Percentiles rank a stretch among this genome's conserved stretches.
Conservation (phyloP, 2,113 vertebrate genomes). For the Scolopax mira region DNA sequence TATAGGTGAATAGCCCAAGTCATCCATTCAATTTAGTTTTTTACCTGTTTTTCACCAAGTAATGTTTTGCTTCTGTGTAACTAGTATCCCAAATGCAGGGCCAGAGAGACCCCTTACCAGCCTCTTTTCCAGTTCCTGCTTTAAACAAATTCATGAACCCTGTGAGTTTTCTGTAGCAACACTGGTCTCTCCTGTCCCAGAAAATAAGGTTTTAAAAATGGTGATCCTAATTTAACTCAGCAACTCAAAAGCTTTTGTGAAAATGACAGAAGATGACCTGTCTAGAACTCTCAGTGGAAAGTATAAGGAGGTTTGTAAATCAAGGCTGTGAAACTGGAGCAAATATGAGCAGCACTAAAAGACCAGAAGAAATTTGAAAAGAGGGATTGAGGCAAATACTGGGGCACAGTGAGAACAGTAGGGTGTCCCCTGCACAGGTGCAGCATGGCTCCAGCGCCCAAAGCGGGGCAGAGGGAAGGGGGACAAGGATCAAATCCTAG, state of each 20-base stretch:
- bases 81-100: not conserved
- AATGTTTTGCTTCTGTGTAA: not conserved
- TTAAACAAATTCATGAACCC: not conserved
- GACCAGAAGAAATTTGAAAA: not conserved
- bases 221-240: slow-evolving; percentile 57
- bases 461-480: not conserved
- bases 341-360: not conserved
- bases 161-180: slow-evolving; percentile 1
- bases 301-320: slow-evolving; percentile 61
- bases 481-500: not conserved
- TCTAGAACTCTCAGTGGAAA: slow-evolving; percentile 42
- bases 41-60: not conserved
- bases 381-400: not conserved
- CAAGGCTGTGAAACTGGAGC: slow-evolving; percentile 55
- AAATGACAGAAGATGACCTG: slow-evolving; percentile 24
- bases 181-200: slow-evolving; percentile 20
- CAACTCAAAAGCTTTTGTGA: slow-evolving; percentile 48
- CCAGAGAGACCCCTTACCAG: not conserved
- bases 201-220: slow-evolving; percentile 48
- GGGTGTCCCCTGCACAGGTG: not conserved
- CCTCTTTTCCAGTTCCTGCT: not conserved
- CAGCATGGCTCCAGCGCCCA: not conserved
- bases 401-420: not conserved
- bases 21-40: not conserved
- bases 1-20: not conserved